A percentile compares a stretch with the other conserved stretches of the same genome.
phyloP scores from a whole-genome alignment of 2,888 invertebrate genomes.

The Trichopoda pennipes region DNA sequence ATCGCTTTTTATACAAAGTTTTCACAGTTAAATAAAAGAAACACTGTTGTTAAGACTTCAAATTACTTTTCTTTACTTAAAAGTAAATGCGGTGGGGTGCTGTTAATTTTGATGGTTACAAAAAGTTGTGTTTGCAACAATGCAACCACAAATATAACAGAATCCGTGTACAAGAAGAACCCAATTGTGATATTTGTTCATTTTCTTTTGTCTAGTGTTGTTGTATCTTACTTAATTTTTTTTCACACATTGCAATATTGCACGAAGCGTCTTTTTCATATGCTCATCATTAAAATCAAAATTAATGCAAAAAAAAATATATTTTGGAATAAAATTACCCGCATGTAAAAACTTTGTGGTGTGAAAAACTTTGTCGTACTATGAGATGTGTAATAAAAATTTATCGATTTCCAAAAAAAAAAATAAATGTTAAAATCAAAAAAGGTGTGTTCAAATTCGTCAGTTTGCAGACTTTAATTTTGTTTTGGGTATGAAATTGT shows the following conservation, averaged over 20 bases:
- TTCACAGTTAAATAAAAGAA: not conserved
- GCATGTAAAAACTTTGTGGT: too few relatives aligned
- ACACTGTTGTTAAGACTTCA: constrained; percentile 36
- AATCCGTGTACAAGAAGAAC: constrained; percentile 39
- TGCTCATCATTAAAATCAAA: not conserved
- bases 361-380: too few relatives aligned
- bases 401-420: too few relatives aligned
- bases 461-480: too few relatives aligned
- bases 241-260: constrained; percentile 1
- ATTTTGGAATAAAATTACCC: too few relatives aligned
- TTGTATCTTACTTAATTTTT: constrained; percentile 1
- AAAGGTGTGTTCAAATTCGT: too few relatives aligned
- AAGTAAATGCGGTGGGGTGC: not conserved
- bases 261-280: too few relatives aligned
- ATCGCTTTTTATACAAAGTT: constrained; percentile 50
- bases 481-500: too few relatives aligned
- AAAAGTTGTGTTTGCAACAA: constrained; percentile 61
- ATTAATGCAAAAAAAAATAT: not conserved
- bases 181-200: constrained; percentile 29
- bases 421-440: too few relatives aligned
- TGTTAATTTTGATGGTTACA: constrained; percentile 38
- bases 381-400: too few relatives aligned
- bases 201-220: not conserved
- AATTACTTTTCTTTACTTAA: constrained; percentile 40
- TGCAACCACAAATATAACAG: constrained; percentile 61